These are phyloP conservation scores for Amphiprion ocellaris DNA, from an alignment of 2,113 vertebrate genomes.

Conservation along the genomic window DNA sequence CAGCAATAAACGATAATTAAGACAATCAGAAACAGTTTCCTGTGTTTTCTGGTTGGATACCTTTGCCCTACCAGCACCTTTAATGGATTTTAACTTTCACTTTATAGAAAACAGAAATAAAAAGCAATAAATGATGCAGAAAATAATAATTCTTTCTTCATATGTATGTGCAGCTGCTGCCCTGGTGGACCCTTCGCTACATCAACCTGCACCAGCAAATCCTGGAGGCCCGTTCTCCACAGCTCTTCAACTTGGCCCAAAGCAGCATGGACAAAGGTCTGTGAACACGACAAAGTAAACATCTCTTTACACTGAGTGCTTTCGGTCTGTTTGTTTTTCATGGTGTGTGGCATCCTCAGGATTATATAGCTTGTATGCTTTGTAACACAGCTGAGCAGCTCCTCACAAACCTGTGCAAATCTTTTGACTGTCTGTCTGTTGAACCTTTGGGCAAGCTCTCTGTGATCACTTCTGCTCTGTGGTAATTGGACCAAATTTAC, in stretches of 20 bases:
- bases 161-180: slow-evolving; percentile 83
- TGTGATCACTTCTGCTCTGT: neutral
- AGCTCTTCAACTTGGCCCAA: slow-evolving; percentile 86
- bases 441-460: neutral
- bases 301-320: neutral
- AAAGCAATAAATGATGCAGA: no score
- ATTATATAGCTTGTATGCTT: neutral
- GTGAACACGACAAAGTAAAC: neutral
- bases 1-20: no score
- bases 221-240: slow-evolving; percentile 91
- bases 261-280: slow-evolving; percentile 88
- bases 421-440: no score
- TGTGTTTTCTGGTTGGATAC: neutral
- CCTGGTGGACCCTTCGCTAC: slow-evolving; percentile 95
- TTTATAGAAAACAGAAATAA: no score
- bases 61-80: no score
- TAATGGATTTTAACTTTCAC: no score
- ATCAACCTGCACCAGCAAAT: slow-evolving; percentile 92
- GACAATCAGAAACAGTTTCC: no score
- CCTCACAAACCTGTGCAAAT: no score
- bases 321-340: neutral
- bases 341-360: fast-evolving
- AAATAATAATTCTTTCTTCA: neutral
- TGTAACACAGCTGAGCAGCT: no score
- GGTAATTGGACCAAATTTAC: neutral